Evolutionary conservation across 2,888 invertebrate genomes (phyloP).

Genomic region (Leptogaster cylindrica): DNA sequence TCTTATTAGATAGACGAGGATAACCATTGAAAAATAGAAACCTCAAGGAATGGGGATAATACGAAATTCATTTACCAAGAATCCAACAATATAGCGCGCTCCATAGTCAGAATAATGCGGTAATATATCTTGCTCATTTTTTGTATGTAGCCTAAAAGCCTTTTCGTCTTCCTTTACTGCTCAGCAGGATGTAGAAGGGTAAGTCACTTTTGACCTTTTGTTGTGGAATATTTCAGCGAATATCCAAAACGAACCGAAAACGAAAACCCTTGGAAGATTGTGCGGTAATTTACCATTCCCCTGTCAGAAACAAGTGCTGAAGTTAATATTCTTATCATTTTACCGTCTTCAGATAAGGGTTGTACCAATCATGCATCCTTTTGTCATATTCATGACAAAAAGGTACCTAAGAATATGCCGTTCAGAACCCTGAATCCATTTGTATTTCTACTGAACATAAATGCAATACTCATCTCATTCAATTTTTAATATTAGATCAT

Average conservation of each 20-base stretch:
- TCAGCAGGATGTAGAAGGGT: neutral
- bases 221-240: neutral
- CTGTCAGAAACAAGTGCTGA: no score
- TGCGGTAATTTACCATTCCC: no score
- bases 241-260: neutral
- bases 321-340: no score
- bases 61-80: constrained; percentile 41
- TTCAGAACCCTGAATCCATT: no score
- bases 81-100: constrained; percentile 33
- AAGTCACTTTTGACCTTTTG: neutral
- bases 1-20: constrained; percentile 15
- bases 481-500: no score
- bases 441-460: no score
- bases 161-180: constrained; percentile 5
- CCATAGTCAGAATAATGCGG: neutral
- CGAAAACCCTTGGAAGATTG: neutral
- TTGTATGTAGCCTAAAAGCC: constrained; percentile 4
- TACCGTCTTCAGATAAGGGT: no score
- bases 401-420: no score
- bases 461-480: no score
- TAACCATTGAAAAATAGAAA: constrained; percentile 31
- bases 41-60: constrained; percentile 19
- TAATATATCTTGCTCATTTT: constrained; percentile 17
- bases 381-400: no score
- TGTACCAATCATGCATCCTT: no score